Conservation (phyloP, 2,797 vertebrate species). For the Phalloptychus januarius region DNA sequence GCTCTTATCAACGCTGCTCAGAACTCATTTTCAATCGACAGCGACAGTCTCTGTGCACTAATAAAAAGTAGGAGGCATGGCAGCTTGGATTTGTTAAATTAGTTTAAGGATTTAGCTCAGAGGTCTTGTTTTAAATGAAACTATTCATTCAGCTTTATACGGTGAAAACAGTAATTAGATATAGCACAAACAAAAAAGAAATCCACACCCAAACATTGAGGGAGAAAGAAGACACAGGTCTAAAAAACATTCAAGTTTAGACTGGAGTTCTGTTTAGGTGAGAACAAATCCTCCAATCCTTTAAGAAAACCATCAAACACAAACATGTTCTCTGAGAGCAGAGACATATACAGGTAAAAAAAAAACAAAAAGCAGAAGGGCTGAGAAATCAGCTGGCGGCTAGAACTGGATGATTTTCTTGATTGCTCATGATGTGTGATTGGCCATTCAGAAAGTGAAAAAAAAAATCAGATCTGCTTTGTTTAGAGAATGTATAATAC, state of each 20-base stretch:
- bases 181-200: not conserved
- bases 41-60: slow-evolving; percentile 22
- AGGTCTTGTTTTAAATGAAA: slow-evolving; percentile 3
- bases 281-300: slow-evolving; percentile 70
- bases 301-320: not conserved
- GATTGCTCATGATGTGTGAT: not conserved
- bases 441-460: not conserved
- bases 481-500: not conserved
- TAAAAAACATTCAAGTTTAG: slow-evolving; percentile 33
- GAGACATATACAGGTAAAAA: slow-evolving; percentile 40
- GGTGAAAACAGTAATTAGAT: slow-evolving; percentile 3
- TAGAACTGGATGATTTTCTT: not conserved
- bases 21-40: slow-evolving; percentile 49
- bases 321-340: not conserved
- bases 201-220: not conserved
- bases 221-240: not conserved
- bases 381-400: not conserved
- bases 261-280: slow-evolving; percentile 65
- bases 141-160: slow-evolving; percentile 10
- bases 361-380: not conserved
- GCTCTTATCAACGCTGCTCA: slow-evolving; percentile 55
- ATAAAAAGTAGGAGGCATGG: slow-evolving; percentile 40
- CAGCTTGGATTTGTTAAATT: slow-evolving; percentile 31
- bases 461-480: not conserved
- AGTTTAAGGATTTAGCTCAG: slow-evolving; percentile 27